Conservation (phyloP, 2,797 vertebrate species). For the Botia kubotai region DNA sequence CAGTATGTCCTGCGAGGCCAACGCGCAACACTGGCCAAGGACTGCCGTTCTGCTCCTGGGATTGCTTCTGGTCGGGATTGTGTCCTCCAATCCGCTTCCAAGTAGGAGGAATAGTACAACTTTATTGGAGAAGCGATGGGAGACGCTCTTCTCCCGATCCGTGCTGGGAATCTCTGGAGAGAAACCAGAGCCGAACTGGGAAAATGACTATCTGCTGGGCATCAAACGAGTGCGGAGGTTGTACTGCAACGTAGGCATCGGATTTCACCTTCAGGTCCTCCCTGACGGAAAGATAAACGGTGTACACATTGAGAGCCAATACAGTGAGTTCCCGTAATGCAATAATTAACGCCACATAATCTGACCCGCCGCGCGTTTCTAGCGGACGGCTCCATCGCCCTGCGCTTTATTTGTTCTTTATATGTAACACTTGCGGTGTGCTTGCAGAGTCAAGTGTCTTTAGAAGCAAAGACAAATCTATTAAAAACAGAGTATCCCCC, state of each 20-base stretch:
- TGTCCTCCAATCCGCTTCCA: conserved; percentile 76
- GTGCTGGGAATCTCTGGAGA: conserved; percentile 81
- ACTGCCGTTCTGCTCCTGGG: conserved; percentile 78
- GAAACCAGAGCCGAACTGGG: conserved; percentile 83
- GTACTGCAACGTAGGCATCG: conserved; percentile 91
- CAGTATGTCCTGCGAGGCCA: conserved; percentile 85
- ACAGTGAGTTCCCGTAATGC: conserved; percentile 83
- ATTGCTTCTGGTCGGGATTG: conserved; percentile 76
- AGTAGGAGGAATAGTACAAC: conserved; percentile 77
- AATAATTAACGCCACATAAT: conserved; percentile 63
- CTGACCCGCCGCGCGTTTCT: conserved; percentile 32
- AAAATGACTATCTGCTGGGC: conserved; percentile 86
- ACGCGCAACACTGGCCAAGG: conserved; percentile 76
- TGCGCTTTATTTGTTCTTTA: conserved; percentile 52
- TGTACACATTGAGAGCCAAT: conserved; percentile 85
- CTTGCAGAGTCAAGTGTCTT: conserved; percentile 74
- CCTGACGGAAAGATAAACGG: conserved; percentile 85
- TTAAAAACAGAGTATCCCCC: conserved; percentile 72
- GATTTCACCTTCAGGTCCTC: conserved; percentile 88
- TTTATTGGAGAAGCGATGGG: conserved; percentile 82
- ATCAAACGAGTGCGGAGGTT: conserved; percentile 87
- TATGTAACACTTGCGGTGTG: conserved; percentile 63
- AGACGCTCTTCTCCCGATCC: conserved; percentile 83
- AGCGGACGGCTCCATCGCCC: conserved; percentile 70
- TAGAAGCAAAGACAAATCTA: conserved; percentile 72